Evolutionary conservation across 2,888 invertebrate species (phyloP), one percentile per base, ranked within the genome.

Genomic region (Sinelater perroti): DNA sequence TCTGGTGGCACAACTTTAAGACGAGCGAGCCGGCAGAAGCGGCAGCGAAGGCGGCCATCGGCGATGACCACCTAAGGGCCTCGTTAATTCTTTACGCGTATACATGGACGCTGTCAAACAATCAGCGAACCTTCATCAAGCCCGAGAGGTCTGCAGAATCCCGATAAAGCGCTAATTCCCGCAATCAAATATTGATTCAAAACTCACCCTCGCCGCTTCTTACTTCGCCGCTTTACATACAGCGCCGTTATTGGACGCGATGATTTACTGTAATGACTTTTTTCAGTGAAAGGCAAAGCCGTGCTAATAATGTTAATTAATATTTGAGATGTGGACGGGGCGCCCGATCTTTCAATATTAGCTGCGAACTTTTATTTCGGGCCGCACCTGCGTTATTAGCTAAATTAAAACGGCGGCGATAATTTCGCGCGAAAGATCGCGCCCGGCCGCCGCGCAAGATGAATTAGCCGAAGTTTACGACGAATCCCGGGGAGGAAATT

Each of bases 271-370:
- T 83, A 82, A 82, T 82, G 81, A 81, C 78, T 78, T 78, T 79
- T 79, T 78, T 75, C 71, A 67, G 66, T 67, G 71, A 78, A 76
- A 77, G 78, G 74, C 50, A 79, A 78, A 77, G 78, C 77, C 75
- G 79, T 80, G 81, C 81, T 82, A 82, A 82, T 83, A 83, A 82
- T 80, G 81, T 82, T 83, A 82, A 83, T 83, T 83, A 83, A 82
- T 82, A 82, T 83, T 82, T 81, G 79, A 80, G 76, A 78, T 74
- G 78, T 77, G 80, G 77, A 77, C 78, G 77, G 72, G 75, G 75
- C 47, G 52, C 52, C 51, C 56, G 52, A 60, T 56, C 60, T 60
- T 60, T 60, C 60, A 60, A 60, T 60, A 60, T 60, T 56, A 60
- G 56, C 56, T 47, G 51, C 36, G 28, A 52, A 60, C 47, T 56